A percentile compares a stretch with the other conserved stretches of the same genome.
These are phyloP conservation scores for Neocrepidodera transversa DNA, from an alignment of 2,888 invertebrate species.

Conservation along the genomic window DNA sequence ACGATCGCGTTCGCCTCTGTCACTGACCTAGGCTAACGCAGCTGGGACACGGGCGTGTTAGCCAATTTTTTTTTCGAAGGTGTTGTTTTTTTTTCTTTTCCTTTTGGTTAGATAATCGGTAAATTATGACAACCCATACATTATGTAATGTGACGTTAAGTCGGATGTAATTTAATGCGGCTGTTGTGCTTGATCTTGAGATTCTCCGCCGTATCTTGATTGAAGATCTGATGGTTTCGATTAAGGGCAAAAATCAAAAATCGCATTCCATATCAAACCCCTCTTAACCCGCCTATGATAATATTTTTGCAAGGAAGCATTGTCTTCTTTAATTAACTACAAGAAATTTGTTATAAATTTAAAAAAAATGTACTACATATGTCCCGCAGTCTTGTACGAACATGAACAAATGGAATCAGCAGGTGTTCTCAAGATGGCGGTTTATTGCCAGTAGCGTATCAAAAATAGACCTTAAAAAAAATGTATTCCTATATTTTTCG, in stretches of 20 bases:
- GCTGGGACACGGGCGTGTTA: conserved; percentile 2
- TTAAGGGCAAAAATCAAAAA: too few relatives aligned
- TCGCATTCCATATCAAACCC: too few relatives aligned
- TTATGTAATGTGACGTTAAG: conserved; percentile 29
- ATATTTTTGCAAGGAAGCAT: conserved; percentile 12
- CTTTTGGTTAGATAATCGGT: conserved; percentile 15
- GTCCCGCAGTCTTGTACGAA: conserved; percentile 53
- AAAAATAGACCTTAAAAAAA: too few relatives aligned
- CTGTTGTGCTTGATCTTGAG: conserved; percentile 6
- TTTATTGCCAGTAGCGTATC: conserved; percentile 12
- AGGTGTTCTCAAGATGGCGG: conserved; percentile 56
- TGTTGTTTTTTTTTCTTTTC: conserved; percentile 7
- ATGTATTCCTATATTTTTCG: too few relatives aligned
- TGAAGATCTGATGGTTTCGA: not conserved
- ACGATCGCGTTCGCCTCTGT: conserved; percentile 29
- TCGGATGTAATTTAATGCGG: conserved; percentile 24
- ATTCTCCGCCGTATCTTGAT: conserved; percentile 3
- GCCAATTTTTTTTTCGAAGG: not conserved
- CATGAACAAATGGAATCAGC: conserved; percentile 54
- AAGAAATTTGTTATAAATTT: conserved; percentile 35
- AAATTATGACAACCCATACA: conserved; percentile 22
- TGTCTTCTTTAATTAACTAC: conserved; percentile 37
- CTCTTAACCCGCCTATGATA: too few relatives aligned
- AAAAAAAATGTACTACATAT: conserved; percentile 46
- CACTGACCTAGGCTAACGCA: conserved; percentile 20